Conservation (phyloP, 2,888 invertebrate species). For the Nephrotoma flavescens region DNA sequence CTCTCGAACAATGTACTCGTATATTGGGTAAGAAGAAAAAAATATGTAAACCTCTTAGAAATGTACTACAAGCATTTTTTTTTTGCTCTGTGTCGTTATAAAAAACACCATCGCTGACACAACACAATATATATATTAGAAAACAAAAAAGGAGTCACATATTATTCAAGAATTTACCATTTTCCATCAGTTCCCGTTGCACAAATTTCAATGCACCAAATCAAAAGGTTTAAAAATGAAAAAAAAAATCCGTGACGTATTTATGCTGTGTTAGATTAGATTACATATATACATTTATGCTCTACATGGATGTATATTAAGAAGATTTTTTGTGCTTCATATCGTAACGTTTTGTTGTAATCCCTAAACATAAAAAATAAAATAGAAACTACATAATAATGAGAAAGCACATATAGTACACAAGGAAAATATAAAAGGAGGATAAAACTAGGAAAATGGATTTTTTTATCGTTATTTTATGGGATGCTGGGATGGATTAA, state of each 20-base stretch:
- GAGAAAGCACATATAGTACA: not conserved
- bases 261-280: not conserved
- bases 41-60: not conserved
- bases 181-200: not conserved
- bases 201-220: not conserved
- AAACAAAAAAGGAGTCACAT: not conserved
- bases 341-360: not conserved
- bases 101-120: not conserved
- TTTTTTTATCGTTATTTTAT: not conserved
- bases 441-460: not conserved
- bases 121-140: not conserved
- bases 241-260: not conserved
- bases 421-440: not conserved
- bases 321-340: not conserved
- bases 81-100: not conserved
- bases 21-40: not conserved
- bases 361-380: not conserved
- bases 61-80: not conserved
- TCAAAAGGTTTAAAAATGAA: not conserved
- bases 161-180: not conserved
- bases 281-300: not conserved
- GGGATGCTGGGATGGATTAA: not conserved
- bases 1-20: not conserved
- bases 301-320: not conserved
- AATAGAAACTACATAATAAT: not conserved